Evolutionary conservation across 2,888 invertebrate genomes (phyloP), one percentile per base, ranked within the genome.

Genomic region (Tuberolachnus salignus): DNA sequence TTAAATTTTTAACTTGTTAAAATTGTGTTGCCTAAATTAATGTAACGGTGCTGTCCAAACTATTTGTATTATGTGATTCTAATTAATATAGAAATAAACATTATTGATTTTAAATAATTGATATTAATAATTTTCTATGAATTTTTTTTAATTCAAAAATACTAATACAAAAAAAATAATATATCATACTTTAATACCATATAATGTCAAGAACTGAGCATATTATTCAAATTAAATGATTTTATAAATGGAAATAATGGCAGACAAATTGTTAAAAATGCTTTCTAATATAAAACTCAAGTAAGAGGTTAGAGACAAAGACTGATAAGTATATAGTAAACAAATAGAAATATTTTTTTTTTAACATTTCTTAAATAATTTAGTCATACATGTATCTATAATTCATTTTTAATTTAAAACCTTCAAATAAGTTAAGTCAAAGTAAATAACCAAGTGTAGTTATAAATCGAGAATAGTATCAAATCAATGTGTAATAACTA

Each of bases 21-120:
- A 63, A 66, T 75, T 67, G 9, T 66, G 46, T 75, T 75, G 75
- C 66, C 66, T 75, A 67, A 75, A 57, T 75, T 55, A 55, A 74
- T 75, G 57, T 67, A 75, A 66, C 57, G 75, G 75, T 75, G 75
- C 75, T 75, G 75, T 75, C 66, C 64, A 66, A 19, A 75, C 46
- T 67, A 74, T 46, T 75, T 46, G 6, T 75, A 66, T 66, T 67
- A 75, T 57, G 66, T 75, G 66, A 75, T 75, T 75, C 67, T 75
- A 75, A 55, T 75, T 75, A 66, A 23, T 57, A 66, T 64, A 66
- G 53, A 66, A 75, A 75, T 75, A 74, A 74, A 74, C n/a, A 74
- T 44, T 73, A 63, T 63, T 64, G 63, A 64, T 64, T 64, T 53
- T 53, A 74, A 53, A 64, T 34, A 34, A 64, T 19, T 53, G 0